Base-by-base conservation (phyloP, 2,888 invertebrate genomes). In the Cheilosia variabilis region DNA sequence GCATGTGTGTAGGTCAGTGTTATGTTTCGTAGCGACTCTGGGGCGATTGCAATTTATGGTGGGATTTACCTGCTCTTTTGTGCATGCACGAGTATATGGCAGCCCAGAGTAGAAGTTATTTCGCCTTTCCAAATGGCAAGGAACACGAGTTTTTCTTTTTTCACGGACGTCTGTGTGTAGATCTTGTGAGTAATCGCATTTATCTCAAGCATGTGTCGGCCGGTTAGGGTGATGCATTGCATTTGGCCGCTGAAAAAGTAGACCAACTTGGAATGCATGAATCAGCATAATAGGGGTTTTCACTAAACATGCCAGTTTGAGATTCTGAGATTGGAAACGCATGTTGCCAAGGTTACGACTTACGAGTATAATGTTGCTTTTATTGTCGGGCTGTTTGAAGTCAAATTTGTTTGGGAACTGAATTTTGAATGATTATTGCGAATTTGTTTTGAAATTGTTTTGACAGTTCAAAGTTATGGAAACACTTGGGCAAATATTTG, bases 1-100 rank as follows among this genome's bases (percentile, higher is more conserved):
- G n/a, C n/a, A n/a, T n/a, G 47, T 68, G 84, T 84, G 79, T 84
- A 86, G 84, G 84, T 86, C 84, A 84, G 84, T 84, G 75, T 75
- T 84, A 80, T 72, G 27, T 58, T 45, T 47, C 57, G 52, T 60
- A 5, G 41, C 15, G 57, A 19, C 47, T 47, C 65, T 47, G 52
- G 57, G 66, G 43, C 80, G 55, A 76, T 66, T 69, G 73, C 63
- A 71, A 80, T 86, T 86, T 76, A 86, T 80, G 71, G 66, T 68
- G 84, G 84, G 76, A 86, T 80, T 86, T 76, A 71, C 80, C 71
- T 58, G 76, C 58, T 69, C 66, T 69, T 63, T 68, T 72, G 60
- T 72, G 53, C 2, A 22, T 66, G 27, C 4, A 13, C 13, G 37
- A 37, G 9, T 9, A 31, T 31, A 31, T 31, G 45, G 41, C 15